Evolutionary conservation across 2,113 vertebrate species (phyloP).

Genomic region (Macrotis lagotis): DNA sequence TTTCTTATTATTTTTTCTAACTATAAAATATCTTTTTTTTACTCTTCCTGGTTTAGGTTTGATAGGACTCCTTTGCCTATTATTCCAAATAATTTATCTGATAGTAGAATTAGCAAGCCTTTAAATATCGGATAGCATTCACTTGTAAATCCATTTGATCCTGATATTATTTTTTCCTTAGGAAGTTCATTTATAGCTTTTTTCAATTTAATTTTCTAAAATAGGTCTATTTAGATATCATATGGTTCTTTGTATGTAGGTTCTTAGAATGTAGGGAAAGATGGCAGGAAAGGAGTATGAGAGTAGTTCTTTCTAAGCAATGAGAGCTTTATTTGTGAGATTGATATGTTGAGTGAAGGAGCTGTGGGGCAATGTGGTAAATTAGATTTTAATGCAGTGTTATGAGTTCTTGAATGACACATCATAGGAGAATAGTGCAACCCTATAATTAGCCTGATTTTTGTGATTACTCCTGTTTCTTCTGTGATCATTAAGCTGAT

Average conservation of each 20-base stretch:
- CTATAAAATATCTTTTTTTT: no score
- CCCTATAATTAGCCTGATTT: constrained; percentile 41
- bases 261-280: neutral
- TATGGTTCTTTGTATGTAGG: neutral
- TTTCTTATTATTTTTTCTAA: no score
- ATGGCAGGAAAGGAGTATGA: neutral
- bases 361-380: constrained; percentile 22
- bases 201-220: no score
- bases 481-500: constrained; percentile 60
- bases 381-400: constrained; percentile 57
- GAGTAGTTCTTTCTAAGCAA: neutral
- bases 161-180: no score
- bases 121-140: no score
- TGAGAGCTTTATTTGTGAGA: constrained; percentile 61
- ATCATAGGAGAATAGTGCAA: constrained; percentile 48
- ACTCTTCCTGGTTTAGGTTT: no score
- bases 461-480: constrained; percentile 64
- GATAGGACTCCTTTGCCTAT: no score
- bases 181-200: no score
- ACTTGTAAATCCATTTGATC: no score
- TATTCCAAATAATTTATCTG: no score
- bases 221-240: no score
- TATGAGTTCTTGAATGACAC: constrained; percentile 48
- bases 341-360: constrained; percentile 41
- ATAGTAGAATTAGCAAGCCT: no score